phyloP scores from a whole-genome alignment of 2,888 invertebrate species.

The Scaptomyza caliginosa region DNA sequence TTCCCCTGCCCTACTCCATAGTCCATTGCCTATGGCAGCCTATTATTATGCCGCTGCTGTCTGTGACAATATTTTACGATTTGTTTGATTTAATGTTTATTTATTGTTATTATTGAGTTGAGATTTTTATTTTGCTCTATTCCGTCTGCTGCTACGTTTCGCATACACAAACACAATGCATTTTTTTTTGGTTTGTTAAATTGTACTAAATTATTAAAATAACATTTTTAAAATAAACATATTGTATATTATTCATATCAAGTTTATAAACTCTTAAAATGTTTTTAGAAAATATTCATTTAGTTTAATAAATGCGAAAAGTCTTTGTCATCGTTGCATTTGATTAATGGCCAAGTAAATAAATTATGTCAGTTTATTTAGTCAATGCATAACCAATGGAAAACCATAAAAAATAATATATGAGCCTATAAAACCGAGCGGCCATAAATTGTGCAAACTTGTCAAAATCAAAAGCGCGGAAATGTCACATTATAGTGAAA shows the following conservation, averaged over 20 bases:
- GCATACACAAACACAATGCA: not conserved
- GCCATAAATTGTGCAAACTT: slow-evolving; percentile 64
- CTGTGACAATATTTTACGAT: slow-evolving; percentile 58
- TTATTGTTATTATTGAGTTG: slow-evolving; percentile 56
- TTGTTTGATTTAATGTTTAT: slow-evolving; percentile 60
- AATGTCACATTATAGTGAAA: slow-evolving; percentile 55
- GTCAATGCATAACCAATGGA: slow-evolving; percentile 35
- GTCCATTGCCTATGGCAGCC: slow-evolving; percentile 18
- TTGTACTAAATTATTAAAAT: slow-evolving; percentile 3
- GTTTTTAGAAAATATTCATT: slow-evolving; percentile 23
- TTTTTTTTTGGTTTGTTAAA: not conserved
- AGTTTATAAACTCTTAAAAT: slow-evolving; percentile 16
- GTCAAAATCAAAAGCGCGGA: slow-evolving; percentile 66
- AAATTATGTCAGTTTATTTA: slow-evolving; percentile 67
- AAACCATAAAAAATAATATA: slow-evolving; percentile 45
- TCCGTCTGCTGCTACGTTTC: slow-evolving; percentile 14
- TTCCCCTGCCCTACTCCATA: too few species aligned
- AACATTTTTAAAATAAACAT: not conserved
- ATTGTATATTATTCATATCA: not conserved
- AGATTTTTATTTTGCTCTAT: slow-evolving; percentile 42
- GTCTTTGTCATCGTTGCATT: slow-evolving; percentile 49
- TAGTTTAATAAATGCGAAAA: slow-evolving; percentile 23
- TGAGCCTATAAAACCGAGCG: slow-evolving; percentile 46
- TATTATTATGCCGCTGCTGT: slow-evolving; percentile 56
- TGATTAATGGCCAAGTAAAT: slow-evolving; percentile 66